Conservation (phyloP, 2,888 invertebrate genomes). For the Oscheius myriophilus region DNA sequence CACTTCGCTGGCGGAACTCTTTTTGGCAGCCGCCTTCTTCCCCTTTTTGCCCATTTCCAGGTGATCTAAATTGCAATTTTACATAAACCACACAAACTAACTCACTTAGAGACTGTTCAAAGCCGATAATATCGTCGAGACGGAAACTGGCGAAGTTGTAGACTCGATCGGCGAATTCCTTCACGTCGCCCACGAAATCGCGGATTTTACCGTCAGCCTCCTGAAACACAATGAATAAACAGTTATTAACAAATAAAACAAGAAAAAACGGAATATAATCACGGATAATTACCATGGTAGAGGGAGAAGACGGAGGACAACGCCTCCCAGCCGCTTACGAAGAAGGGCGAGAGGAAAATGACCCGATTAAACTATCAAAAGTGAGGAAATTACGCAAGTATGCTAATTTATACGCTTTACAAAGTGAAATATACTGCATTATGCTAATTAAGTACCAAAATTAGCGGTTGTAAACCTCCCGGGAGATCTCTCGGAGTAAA, state of each 20-base stretch:
- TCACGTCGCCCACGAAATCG: constrained; percentile 9
- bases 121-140: background rate
- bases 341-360: no score
- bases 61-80: background rate
- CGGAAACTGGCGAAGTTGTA: background rate
- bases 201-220: background rate
- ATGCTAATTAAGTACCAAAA: no score
- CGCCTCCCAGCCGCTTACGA: no score
- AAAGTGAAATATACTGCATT: no score
- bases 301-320: no score
- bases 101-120: background rate
- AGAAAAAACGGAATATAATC: background rate
- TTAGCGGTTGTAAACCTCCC: no score
- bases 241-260: no score
- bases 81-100: background rate
- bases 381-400: no score
- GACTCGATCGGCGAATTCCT: background rate
- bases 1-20: background rate
- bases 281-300: background rate
- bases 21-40: background rate
- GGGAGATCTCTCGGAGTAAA: no score
- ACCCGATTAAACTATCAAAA: no score
- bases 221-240: background rate
- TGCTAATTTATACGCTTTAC: no score
- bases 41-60: background rate